Percentiles rank a stretch among this genome's conserved stretches.
Evolutionary conservation across 2,113 vertebrate genomes (phyloP).

Genomic region (Lamprotornis superbus): DNA sequence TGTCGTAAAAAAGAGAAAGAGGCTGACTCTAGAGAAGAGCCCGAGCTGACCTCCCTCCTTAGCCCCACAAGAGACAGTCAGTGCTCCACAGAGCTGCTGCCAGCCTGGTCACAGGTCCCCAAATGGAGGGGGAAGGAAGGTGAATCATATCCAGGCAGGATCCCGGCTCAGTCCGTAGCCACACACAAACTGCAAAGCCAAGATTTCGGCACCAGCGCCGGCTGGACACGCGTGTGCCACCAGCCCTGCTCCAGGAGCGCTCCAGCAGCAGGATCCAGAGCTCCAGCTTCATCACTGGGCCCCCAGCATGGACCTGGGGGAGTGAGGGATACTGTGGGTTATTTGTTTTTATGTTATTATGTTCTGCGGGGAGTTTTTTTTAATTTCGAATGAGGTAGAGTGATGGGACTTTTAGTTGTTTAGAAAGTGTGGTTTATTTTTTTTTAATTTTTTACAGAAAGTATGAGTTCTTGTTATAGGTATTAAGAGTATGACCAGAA

Average conservation of each 20-base stretch:
- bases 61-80: background rate
- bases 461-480: too few relatives aligned
- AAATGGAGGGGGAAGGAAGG: constrained; percentile 39
- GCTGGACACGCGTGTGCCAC: background rate
- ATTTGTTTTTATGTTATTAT: too few relatives aligned
- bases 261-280: background rate
- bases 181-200: background rate
- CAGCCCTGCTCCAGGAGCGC: fast-evolving
- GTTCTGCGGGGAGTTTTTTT: too few relatives aligned
- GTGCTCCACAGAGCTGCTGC: background rate
- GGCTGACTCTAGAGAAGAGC: constrained; percentile 9
- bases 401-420: too few relatives aligned
- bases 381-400: too few relatives aligned
- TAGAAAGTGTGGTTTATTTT: too few relatives aligned
- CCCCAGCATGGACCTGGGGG: fast-evolving
- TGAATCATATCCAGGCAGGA: constrained; percentile 40
- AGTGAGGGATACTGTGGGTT: background rate
- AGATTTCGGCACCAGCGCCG: fast-evolving
- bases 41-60: background rate
- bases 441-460: too few relatives aligned
- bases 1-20: constrained; percentile 32
- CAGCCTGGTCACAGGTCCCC: background rate
- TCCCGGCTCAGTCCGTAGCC: background rate
- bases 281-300: background rate
- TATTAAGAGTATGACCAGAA: too few relatives aligned